These are phyloP conservation scores for Clavelina lepadiformis DNA, from an alignment of 23 tunicate species.

Conservation along the genomic window DNA sequence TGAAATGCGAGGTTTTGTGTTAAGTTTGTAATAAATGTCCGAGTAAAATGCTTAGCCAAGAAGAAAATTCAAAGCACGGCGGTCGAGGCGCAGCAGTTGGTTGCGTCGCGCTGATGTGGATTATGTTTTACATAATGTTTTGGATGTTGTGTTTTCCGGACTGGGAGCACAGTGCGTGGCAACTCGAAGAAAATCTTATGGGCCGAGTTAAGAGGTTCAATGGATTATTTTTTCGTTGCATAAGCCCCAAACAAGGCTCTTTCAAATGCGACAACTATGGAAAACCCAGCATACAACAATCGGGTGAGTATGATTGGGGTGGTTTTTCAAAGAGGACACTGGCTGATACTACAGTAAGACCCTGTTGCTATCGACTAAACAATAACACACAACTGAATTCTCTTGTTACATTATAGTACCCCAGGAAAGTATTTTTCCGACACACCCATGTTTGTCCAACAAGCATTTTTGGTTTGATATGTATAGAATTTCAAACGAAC, in stretches of 20 bases:
- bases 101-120: conserved; percentile 31
- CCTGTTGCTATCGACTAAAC: too few relatives aligned
- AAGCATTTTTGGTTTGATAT: too few relatives aligned
- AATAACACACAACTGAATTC: too few relatives aligned
- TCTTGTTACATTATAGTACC: too few relatives aligned
- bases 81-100: conserved; percentile 23
- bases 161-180: conserved; percentile 59
- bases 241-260: conserved; percentile 28
- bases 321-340: neutral
- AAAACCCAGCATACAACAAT: conserved; percentile 23
- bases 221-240: conserved; percentile 19
- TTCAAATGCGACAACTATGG: conserved; percentile 28
- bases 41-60: too few relatives aligned
- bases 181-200: conserved; percentile 48
- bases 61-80: conserved; percentile 32
- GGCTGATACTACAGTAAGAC: too few relatives aligned
- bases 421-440: too few relatives aligned
- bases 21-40: too few relatives aligned
- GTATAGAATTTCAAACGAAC: too few relatives aligned
- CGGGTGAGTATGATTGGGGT: too few relatives aligned
- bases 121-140: conserved; percentile 28
- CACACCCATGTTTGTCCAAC: too few relatives aligned
- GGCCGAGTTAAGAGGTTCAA: conserved; percentile 19
- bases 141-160: conserved; percentile 41
- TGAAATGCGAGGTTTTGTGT: too few relatives aligned